A percentile compares a stretch with the other conserved stretches of the same genome.
These are phyloP conservation scores for Trichosurus vulpecula DNA, from an alignment of 2,797 vertebrate genomes.

Conservation along the genomic window DNA sequence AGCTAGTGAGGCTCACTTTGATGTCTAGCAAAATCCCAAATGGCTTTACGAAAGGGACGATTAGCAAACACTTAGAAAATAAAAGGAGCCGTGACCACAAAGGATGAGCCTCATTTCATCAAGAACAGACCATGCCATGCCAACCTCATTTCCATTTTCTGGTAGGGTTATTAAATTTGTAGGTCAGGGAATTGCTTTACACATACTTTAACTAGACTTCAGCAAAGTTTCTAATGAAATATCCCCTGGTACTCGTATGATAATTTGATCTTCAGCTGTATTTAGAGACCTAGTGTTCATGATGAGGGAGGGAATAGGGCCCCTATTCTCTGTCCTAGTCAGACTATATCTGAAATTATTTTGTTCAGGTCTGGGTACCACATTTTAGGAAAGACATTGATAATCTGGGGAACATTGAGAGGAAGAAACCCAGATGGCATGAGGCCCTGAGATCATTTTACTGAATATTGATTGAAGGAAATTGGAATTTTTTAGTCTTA, in stretches of 20 bases:
- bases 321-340: neutral
- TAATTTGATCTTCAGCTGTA: neutral
- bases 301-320: neutral
- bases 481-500: neutral
- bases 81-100: neutral
- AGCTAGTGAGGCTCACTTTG: neutral
- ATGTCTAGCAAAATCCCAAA: neutral
- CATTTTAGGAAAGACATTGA: neutral
- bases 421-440: neutral
- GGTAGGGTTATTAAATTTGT: neutral
- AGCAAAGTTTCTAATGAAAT: neutral
- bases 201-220: neutral
- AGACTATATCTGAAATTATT: neutral
- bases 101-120: neutral
- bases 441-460: neutral
- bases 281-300: neutral
- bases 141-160: neutral
- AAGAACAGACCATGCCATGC: neutral
- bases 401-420: neutral
- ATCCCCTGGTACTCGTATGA: neutral
- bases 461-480: neutral
- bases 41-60: neutral
- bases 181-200: neutral
- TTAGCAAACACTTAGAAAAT: neutral
- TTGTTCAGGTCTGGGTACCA: neutral